These are phyloP conservation scores for Arion vulgaris DNA, from an alignment of 1,140 invertebrate genomes.

Conservation along the genomic window DNA sequence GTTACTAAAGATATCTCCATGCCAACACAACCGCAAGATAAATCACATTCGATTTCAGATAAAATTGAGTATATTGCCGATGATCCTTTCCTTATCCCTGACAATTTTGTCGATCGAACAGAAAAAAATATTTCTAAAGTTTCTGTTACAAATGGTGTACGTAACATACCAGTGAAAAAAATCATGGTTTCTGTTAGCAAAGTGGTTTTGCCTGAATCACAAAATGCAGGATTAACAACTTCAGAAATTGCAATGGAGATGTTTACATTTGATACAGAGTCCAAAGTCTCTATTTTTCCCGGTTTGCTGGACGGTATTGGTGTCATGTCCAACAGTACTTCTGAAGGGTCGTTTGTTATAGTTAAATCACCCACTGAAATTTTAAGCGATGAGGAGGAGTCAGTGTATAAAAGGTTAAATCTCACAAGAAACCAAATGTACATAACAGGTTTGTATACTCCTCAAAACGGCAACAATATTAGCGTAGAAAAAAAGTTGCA, in stretches of 20 bases:
- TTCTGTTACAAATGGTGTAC: too few relatives aligned
- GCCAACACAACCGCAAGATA: not conserved
- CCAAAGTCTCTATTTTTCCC: too few relatives aligned
- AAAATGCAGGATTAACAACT: too few relatives aligned
- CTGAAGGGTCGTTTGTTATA: not conserved
- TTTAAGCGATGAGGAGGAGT: not conserved
- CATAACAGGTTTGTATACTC: not conserved
- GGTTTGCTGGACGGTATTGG: too few relatives aligned
- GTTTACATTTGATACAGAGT: too few relatives aligned
- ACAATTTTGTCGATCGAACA: not conserved
- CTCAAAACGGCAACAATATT: not conserved
- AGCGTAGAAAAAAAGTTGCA: not conserved
- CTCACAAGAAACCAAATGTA: conserved; percentile 10
- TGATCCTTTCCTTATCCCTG: not conserved
- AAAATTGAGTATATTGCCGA: conserved; percentile 7
- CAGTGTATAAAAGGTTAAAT: not conserved
- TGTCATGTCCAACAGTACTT: not conserved
- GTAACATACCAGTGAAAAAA: too few relatives aligned
- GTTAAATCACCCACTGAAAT: not conserved
- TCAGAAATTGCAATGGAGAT: too few relatives aligned
- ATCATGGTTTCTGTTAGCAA: too few relatives aligned
- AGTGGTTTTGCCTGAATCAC: too few relatives aligned
- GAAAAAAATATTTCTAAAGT: too few relatives aligned
- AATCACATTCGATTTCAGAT: not conserved
- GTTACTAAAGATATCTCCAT: too few relatives aligned